phyloP scores from a whole-genome alignment of 53 echinoderm and acorn worm genomes.

The Patiria pectinifera region DNA sequence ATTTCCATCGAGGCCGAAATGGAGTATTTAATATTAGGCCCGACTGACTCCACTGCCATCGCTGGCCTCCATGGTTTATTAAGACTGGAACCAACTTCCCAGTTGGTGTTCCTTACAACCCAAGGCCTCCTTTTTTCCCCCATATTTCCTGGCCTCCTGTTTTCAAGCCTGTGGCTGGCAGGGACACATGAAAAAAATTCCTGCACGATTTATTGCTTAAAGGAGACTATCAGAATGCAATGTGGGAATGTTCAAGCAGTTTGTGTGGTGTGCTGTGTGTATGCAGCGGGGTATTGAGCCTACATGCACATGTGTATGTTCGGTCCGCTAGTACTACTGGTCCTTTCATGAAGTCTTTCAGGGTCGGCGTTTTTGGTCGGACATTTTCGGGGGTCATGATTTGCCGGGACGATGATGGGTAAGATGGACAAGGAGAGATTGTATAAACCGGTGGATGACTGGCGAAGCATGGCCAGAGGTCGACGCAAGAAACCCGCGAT shows the following conservation, averaged over 20 bases:
- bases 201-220: conserved; percentile 60
- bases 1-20: not conserved
- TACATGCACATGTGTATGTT: not conserved
- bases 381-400: conserved; percentile 19
- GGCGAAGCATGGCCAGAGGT: conserved; percentile 34
- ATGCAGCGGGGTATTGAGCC: not conserved
- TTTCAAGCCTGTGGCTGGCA: conserved; percentile 38
- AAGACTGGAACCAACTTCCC: conserved; percentile 32
- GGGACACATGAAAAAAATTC: conserved; percentile 57
- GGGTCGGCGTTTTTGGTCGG: not conserved
- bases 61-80: conserved; percentile 49
- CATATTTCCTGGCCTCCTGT: conserved; percentile 12
- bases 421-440: conserved; percentile 54
- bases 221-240: conserved; percentile 42
- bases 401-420: conserved; percentile 34
- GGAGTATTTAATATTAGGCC: not conserved
- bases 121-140: conserved; percentile 19
- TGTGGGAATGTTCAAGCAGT: conserved; percentile 30
- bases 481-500: conserved; percentile 28
- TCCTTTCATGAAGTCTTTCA: conserved; percentile 7
- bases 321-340: not conserved
- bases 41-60: not conserved
- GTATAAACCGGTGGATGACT: conserved; percentile 58
- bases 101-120: conserved; percentile 51
- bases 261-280: conserved; percentile 1